phyloP scores from a whole-genome alignment of 1,140 invertebrate species.

The Camponotus floridanus region DNA sequence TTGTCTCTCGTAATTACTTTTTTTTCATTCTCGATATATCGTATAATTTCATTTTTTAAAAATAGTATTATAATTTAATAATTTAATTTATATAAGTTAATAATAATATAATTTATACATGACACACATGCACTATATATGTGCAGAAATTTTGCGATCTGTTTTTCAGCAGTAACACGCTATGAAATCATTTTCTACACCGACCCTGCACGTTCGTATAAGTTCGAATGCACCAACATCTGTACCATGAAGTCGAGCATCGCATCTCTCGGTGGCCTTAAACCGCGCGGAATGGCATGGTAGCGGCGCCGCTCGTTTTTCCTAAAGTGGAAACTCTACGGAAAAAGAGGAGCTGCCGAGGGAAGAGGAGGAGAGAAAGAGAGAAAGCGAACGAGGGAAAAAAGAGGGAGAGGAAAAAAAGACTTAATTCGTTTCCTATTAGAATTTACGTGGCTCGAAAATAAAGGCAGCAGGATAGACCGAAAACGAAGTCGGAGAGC shows the following conservation, averaged over 20 bases:
- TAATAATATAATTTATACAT: no score
- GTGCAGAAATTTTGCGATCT: background rate
- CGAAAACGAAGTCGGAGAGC: slow-evolving; percentile 47
- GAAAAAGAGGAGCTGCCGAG: background rate
- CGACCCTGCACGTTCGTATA: slow-evolving; percentile 36
- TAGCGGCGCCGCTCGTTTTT: slow-evolving; percentile 63
- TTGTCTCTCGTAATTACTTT: slow-evolving; percentile 3
- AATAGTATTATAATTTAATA: no score
- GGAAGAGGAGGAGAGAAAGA: background rate
- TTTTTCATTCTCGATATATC: background rate
- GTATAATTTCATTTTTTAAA: background rate
- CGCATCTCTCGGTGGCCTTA: slow-evolving; percentile 40
- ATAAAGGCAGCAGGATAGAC: slow-evolving; percentile 62
- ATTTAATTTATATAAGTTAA: no score
- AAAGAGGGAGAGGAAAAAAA: slow-evolving; percentile 1
- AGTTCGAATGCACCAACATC: slow-evolving; percentile 51
- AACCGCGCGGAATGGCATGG: slow-evolving; percentile 62
- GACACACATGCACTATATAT: no score
- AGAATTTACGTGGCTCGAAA: slow-evolving; percentile 69
- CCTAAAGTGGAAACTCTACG: slow-evolving; percentile 63
- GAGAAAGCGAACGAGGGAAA: background rate
- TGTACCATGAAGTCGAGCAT: slow-evolving; percentile 44
- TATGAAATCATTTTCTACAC: background rate
- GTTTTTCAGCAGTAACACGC: background rate
- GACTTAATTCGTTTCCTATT: slow-evolving; percentile 74